Conservation (phyloP, 2,113 vertebrate species). For the Leptocoma aspasia region DNA sequence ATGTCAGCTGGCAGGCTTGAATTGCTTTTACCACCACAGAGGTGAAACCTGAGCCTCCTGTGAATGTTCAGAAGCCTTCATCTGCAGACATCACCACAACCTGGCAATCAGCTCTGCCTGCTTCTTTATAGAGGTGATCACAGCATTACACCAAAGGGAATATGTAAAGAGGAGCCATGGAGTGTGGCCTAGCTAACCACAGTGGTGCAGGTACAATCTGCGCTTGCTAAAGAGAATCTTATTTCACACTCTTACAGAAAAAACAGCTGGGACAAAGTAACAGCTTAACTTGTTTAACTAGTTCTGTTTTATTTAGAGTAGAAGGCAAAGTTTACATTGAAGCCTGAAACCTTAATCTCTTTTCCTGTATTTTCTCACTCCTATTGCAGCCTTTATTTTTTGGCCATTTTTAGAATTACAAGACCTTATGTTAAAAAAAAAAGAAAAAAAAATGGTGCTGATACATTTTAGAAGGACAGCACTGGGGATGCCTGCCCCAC, state of each 20-base stretch:
- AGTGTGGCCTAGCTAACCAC: not conserved
- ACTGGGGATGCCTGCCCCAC: not conserved
- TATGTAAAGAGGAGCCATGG: not conserved
- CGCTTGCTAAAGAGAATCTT: not conserved
- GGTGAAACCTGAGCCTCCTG: not conserved
- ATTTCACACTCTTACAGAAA: not conserved
- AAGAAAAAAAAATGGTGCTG: not conserved
- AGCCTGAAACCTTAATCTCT: not conserved
- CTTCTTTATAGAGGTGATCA: not conserved
- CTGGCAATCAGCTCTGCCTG: not conserved
- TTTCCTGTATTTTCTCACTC: not conserved
- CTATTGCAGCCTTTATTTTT: not conserved
- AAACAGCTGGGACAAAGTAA: not conserved
- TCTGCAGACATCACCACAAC: not conserved
- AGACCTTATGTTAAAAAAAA: not conserved
- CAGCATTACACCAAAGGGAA: not conserved
- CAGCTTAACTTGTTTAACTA: not conserved
- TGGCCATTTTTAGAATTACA: not conserved
- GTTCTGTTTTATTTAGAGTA: not conserved
- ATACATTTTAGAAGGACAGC: not conserved
- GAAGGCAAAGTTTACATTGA: not conserved
- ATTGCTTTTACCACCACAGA: not conserved
- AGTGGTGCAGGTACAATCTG: not conserved
- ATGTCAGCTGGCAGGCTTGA: not conserved
- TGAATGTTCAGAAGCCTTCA: not conserved